Percentiles rank a stretch among this genome's conserved stretches.
Evolutionary conservation across 2,888 invertebrate genomes (phyloP).

Genomic region (Nipponacmea schrenckii): DNA sequence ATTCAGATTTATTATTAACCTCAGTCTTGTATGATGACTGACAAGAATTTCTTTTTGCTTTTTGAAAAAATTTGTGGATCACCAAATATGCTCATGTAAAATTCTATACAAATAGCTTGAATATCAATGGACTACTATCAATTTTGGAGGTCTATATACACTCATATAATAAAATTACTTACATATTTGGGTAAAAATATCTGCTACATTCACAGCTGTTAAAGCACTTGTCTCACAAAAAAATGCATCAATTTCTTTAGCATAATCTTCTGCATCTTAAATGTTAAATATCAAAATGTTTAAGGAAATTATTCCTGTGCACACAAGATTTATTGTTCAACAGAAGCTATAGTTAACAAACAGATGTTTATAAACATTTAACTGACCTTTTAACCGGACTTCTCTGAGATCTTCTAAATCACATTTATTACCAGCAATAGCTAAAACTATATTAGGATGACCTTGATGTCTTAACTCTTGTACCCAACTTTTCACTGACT

Average conservation of each 20-base stretch:
- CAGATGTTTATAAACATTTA: background rate
- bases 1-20: no score
- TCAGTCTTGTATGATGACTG: no score
- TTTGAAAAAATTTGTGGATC: no score
- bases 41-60: no score
- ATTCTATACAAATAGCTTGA: no score
- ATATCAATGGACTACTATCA: no score
- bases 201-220: constrained; percentile 65
- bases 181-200: constrained; percentile 67
- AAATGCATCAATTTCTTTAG: constrained; percentile 63
- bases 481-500: constrained; percentile 67
- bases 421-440: constrained; percentile 69
- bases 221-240: constrained; percentile 69
- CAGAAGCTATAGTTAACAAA: no score
- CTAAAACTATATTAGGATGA: constrained; percentile 63
- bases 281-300: background rate
- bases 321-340: no score
- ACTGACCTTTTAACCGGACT: constrained; percentile 59
- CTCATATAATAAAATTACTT: constrained; percentile 23
- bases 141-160: no score
- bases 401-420: constrained; percentile 67
- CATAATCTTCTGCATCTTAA: constrained; percentile 66
- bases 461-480: constrained; percentile 65
- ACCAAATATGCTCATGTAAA: no score
- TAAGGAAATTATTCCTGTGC: no score